Base-by-base conservation (phyloP, 2,888 invertebrate species). In the Dynastes hyllus region DNA sequence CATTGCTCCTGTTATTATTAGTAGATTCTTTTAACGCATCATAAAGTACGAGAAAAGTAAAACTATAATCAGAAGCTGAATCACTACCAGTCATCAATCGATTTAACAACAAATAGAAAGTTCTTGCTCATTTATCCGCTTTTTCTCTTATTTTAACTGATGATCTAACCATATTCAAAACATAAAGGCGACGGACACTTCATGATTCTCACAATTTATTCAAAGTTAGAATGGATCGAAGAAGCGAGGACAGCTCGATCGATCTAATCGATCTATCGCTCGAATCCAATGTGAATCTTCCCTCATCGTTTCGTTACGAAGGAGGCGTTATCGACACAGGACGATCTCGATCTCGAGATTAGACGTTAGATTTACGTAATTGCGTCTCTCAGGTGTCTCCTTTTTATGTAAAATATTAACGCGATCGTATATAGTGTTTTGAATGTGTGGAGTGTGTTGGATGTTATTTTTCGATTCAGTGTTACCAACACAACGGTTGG, bases 341-440 rank as follows among this genome's bases (percentile, higher is more conserved):
- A 75, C 73, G 61, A 75, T 75, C 73, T 75, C 73, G 61, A 75
- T 75, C 73, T 45, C 16, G 0, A 45, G 73, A 75, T 75, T 75
- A 75, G 40, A 75, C 45, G 73, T 63, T 75, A 75, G 73, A 75
- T 75, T 75, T 75, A 75, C 63, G 63, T 75, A 75, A 75, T 75
- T 75, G 73, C 73, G 45, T 75, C 63, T 63, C 73, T 8, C 73
- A 3, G 63, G 61, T 61, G 73, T 58, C 61, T 50, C 27, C 16
- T 75, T 61, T 61, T 61, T 75, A 75, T 63, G 73, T 75, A 61
- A 75, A 75, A 55, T 61, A 75, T 61, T 75, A 61, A 45, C 22
- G 27, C 11, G 27, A 61, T 2, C 37, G 8, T 55, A 71, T n/a
- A 55, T 32, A 71, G 55, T 16, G 55, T 55, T n/a, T 4, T 22